Evolutionary conservation across 2,113 vertebrate species (phyloP), one percentile per base, ranked within the genome.

Genomic region (Mus pahari): DNA sequence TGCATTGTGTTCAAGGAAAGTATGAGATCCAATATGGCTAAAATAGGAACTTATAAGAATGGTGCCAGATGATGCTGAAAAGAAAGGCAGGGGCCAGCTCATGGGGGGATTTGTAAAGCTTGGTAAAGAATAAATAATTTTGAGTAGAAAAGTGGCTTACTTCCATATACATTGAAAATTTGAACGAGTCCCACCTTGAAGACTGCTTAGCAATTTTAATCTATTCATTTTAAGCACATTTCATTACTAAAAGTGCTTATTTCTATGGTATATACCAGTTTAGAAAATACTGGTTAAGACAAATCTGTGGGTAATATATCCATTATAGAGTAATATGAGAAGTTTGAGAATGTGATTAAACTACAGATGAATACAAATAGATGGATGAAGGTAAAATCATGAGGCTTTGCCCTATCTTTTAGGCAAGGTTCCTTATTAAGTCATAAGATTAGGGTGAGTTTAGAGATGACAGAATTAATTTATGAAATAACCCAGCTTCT

Each of bases 201-300:
- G 19, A 97, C 84, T 95, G 42, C n/a, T 97, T 94, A 95, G 31
- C 64, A 87, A 62, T 94, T 95, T 96, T 90, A 95, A 90, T 90
- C 71, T 4, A 93, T 31, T 74, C 94, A 33, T 89, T 96, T 11
- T 70, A 94, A 94, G 58, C 19, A 86, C 45, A 86, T 96, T 88
- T 91, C 19, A 92, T 88, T 48, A 91, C 71, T 91, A 81, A 92
- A 75, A n/a, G 93, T 58, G 79, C 92, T 88, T 84, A 95, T 92
- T 14, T 39, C 4, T 96, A 68, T 68, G 71, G 22, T 74, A 82
- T 26, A 75, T 10, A 92, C 31, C 28, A 90, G 16, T 84, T 92
- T 91, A 84, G 24, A 53, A 96, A 94, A 95, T 92, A 94, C 5
- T 48, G 87, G n/a, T n/a, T 86, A 45, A 89, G 53, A 79, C 88